A percentile compares a stretch with the other conserved stretches of the same genome.
Conservation (phyloP, 2,113 vertebrate species). For the Drymodes brunneopygia region DNA sequence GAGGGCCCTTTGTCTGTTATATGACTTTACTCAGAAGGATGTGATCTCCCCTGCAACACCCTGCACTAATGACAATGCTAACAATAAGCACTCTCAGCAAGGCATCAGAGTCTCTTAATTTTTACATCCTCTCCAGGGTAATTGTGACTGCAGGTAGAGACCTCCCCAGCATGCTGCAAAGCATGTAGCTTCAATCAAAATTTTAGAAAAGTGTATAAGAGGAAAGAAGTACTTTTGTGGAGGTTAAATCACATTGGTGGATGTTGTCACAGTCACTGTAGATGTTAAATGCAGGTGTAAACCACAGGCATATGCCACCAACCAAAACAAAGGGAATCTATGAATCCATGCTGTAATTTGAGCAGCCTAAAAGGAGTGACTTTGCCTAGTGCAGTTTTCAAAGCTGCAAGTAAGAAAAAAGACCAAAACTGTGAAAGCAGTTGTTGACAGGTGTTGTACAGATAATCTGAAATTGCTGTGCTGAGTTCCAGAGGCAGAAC, state of each 20-base stretch:
- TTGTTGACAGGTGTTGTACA: not conserved
- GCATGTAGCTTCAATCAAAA: not conserved
- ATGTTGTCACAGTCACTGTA: not conserved
- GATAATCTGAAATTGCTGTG: not conserved
- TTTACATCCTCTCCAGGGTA: not conserved
- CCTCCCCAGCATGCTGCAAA: not conserved
- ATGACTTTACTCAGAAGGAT: not conserved
- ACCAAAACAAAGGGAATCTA: not conserved
- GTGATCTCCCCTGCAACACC: not conserved
- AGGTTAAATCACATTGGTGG: not conserved
- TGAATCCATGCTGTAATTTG: not conserved
- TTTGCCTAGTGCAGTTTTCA: not conserved
- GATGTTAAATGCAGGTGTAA: not conserved
- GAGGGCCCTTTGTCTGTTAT: not conserved
- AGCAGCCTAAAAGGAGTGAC: not conserved
- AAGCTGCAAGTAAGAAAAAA: not conserved
- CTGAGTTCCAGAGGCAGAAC: rapidly evolving
- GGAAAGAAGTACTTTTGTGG: not conserved
- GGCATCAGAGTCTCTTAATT: not conserved
- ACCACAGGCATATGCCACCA: not conserved
- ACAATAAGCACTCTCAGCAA: not conserved
- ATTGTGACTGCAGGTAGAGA: not conserved
- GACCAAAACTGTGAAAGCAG: not conserved
- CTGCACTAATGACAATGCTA: not conserved
- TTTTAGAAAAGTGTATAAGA: not conserved